Evolutionary conservation across 2,888 invertebrate genomes (phyloP), one percentile per base, ranked within the genome.

Genomic region (Chalcis sispes): DNA sequence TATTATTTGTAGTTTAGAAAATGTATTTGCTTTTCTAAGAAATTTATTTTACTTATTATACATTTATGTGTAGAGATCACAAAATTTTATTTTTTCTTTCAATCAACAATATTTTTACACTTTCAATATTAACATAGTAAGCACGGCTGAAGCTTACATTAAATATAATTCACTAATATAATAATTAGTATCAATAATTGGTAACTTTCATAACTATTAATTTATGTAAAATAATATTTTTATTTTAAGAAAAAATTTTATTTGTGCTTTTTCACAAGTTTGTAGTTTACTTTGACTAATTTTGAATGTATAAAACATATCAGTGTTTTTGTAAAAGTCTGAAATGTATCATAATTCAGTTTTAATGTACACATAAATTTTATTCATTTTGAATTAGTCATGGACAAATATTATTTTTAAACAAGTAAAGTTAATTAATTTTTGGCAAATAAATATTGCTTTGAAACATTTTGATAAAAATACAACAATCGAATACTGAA

Each of bases 271-370:
- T 27, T 54, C n/a, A 23, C 42, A 23, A 42, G 27, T 15, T 71
- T 42, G 32, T 25, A 36, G 32, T 46, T 32, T 46, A 18, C 27
- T 70, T 61, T 18, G 20, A 23, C 46, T 15, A 48, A 58, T 69
- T 23, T 23, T 15, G 27, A 56, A 54, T 65, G 36, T 66, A 46
- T 27, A 2, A 56, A 54, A n/a, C 15, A 20, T 46, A 25, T 56
- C 46, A 67, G 66, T 42, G 42, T 50, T 61, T 50, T 10, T 67
- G 15, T 58, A 4, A 58, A 59, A 59, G 69, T 59, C 10, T 23
- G 27, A 27, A 62, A 70, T 42, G 10, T n/a, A n/a, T n/a, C n/a
- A n/a, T 71, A 42, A 70, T 61, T 13, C 23, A 50, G 13, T 50
- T 61, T n/a, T 8, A 40, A 62, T 42, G 29, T 5, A 20, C 15